Conservation (phyloP, 2,797 vertebrate genomes). For the Ptychadena robeensis region DNA sequence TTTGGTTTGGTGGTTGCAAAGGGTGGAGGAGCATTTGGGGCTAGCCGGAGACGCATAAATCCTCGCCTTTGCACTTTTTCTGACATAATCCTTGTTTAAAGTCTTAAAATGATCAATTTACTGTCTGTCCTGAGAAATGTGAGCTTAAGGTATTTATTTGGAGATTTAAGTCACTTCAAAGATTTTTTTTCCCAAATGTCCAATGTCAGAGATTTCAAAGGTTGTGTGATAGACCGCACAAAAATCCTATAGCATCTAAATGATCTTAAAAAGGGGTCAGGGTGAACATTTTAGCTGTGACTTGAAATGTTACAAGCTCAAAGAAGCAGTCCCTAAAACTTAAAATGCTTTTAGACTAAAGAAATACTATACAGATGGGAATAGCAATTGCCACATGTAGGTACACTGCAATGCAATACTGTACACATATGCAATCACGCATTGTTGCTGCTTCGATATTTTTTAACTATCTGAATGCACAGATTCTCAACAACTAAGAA, state of each 20-base stretch:
- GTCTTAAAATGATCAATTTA: constrained; percentile 60
- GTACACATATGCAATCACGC: no score
- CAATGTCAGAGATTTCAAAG: constrained; percentile 53
- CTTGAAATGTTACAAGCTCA: constrained; percentile 3
- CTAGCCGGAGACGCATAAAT: constrained; percentile 50
- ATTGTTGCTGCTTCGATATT: no score
- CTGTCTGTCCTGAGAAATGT: constrained; percentile 56
- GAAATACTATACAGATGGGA: not conserved
- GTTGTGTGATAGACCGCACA: constrained; percentile 37
- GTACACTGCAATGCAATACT: no score
- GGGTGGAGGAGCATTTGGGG: constrained; percentile 54
- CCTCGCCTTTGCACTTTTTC: constrained; percentile 55
- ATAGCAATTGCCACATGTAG: not conserved
- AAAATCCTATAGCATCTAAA: constrained; percentile 24
- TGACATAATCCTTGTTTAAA: constrained; percentile 59
- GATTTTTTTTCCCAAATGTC: constrained; percentile 53
- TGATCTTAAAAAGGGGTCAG: constrained; percentile 30
- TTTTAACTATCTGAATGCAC: no score
- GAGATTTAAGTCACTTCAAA: constrained; percentile 59
- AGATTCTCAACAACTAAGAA: no score
- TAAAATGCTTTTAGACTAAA: not conserved
- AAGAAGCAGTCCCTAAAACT: not conserved
- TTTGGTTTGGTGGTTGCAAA: constrained; percentile 59
- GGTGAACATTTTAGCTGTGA: constrained; percentile 7
- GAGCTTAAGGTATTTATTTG: constrained; percentile 59